Percentiles rank a stretch among this genome's conserved stretches.
phyloP scores from a whole-genome alignment of 2,888 invertebrate species.

The Ligdia adustata region DNA sequence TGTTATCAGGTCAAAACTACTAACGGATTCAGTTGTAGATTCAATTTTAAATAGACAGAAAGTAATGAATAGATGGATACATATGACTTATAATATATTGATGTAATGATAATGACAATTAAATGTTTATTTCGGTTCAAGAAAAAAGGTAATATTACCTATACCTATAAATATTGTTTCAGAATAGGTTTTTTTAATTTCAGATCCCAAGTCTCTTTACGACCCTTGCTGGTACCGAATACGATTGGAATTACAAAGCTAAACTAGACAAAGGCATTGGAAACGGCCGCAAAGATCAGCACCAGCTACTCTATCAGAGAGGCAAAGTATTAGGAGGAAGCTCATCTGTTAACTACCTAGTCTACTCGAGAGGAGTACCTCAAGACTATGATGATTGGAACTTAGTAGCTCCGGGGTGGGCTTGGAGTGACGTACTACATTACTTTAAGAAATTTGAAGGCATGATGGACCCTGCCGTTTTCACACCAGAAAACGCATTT shows the following conservation, averaged over 20 bases:
- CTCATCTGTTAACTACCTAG: slow-evolving; percentile 55
- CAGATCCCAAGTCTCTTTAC: slow-evolving; percentile 57
- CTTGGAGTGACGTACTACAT: slow-evolving; percentile 50
- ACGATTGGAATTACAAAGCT: slow-evolving; percentile 54
- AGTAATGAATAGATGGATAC: too few relatives aligned
- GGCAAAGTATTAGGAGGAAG: slow-evolving; percentile 61
- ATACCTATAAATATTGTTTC: too few relatives aligned
- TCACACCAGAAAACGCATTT: slow-evolving; percentile 43
- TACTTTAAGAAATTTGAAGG: slow-evolving; percentile 61
- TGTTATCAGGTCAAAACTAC: too few relatives aligned
- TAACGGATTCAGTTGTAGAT: too few relatives aligned
- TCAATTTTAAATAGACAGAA: too few relatives aligned
- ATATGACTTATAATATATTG: too few relatives aligned
- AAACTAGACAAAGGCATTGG: slow-evolving; percentile 46
- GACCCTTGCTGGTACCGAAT: slow-evolving; percentile 47
- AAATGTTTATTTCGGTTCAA: too few relatives aligned
- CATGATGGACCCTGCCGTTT: slow-evolving; percentile 52
- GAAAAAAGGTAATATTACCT: too few relatives aligned
- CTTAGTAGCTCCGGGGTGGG: slow-evolving; percentile 54
- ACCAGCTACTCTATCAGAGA: slow-evolving; percentile 40
- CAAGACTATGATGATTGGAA: slow-evolving; percentile 57
- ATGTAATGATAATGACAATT: too few relatives aligned
- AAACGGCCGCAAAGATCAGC: slow-evolving; percentile 39
- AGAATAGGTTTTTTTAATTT: slow-evolving; percentile 33
- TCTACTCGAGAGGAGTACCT: slow-evolving; percentile 56